Evolutionary conservation across 2,888 invertebrate genomes (phyloP).

Genomic region (Rhorus exstirpatorius): DNA sequence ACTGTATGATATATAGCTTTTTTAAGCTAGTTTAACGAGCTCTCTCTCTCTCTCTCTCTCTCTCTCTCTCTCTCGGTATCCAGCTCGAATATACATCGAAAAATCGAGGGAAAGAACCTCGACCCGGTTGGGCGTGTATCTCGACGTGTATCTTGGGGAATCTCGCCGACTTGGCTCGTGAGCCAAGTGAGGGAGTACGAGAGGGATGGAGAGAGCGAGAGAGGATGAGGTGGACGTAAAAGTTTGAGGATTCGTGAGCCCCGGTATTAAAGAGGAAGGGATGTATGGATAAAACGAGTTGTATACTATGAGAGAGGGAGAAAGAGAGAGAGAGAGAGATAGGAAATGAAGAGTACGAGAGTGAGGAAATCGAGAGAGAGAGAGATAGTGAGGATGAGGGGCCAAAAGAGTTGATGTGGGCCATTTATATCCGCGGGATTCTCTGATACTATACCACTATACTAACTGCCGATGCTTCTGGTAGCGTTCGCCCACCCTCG

Average conservation of each 20-base stretch:
- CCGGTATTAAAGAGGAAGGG: conserved; percentile 42
- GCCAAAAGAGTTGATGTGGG: conserved; percentile 46
- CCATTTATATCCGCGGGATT: conserved; percentile 58
- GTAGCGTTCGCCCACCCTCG: conserved; percentile 37
- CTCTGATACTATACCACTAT: conserved; percentile 26
- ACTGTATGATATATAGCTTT: not conserved
- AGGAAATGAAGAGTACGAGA: not conserved
- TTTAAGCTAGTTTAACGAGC: not conserved
- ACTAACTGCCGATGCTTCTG: conserved; percentile 23
- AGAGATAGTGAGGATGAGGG: conserved; percentile 16
- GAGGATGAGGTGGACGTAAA: conserved; percentile 15
- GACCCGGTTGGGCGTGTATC: conserved; percentile 42
- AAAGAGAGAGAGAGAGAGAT: not conserved
- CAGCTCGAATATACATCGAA: conserved; percentile 11
- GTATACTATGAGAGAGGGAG: not conserved
- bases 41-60: not conserved
- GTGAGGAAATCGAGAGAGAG: not conserved
- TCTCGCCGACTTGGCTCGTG: conserved; percentile 57
- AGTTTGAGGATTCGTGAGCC: conserved; percentile 45
- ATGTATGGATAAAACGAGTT: conserved; percentile 33
- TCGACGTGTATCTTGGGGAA: conserved; percentile 54
- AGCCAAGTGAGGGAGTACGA: conserved; percentile 32
- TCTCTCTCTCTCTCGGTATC: conserved; percentile 18
- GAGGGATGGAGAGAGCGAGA: not conserved
- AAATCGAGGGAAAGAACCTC: conserved; percentile 14